Evolutionary conservation across 35 echinoderm and acorn worm species (phyloP), one percentile per base, ranked within the genome.

Genomic region (Holothuria glaberrima): DNA sequence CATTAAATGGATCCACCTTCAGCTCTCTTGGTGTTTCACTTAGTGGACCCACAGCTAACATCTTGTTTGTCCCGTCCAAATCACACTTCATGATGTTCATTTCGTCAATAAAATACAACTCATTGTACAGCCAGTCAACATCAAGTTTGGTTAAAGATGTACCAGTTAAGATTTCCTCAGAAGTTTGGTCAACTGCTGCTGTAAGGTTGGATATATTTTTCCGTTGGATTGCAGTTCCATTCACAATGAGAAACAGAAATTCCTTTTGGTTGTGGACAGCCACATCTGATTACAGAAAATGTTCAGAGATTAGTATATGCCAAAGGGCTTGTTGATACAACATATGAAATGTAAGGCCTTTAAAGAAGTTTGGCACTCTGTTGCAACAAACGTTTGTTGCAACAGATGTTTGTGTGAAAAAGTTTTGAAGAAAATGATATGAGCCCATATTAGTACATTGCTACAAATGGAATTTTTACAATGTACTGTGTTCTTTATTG

Each of bases 61-160:
- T 89, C 64, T 30, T 32, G 64, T 63, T 48, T 35, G 48, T 66
- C 7, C 89, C 76, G 71, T 74, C 59, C 44, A 94, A 72, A 59
- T 10, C 27, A 35, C 74, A 78, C 46, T 56, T 75, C 56, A 52
- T 88, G 27, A 85, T 87, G 48, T 9, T 86, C 22, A 81, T 58
- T 22, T 45, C 91, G 70, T 85, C 88, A 36, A 94, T 78, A 91
- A 94, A 94, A 57, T 94, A 94, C 6, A 94, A 73, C 52, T 94
- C 60, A 75, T 97, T 86, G 71, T 87, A 91, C 86, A 97, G 72
- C 95, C 95, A 97, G 89, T 97, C 95, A 76, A 97, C 89, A 79
- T 87, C 89, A 44, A 97, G 56, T 30, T 74, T 79, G 7, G 89
- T 89, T 18, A 59, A 9, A n/a, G 36, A 71, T 26, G 62, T 46